phyloP scores from a whole-genome alignment of 2,888 invertebrate species.

The Sarcophaga subvicina region DNA sequence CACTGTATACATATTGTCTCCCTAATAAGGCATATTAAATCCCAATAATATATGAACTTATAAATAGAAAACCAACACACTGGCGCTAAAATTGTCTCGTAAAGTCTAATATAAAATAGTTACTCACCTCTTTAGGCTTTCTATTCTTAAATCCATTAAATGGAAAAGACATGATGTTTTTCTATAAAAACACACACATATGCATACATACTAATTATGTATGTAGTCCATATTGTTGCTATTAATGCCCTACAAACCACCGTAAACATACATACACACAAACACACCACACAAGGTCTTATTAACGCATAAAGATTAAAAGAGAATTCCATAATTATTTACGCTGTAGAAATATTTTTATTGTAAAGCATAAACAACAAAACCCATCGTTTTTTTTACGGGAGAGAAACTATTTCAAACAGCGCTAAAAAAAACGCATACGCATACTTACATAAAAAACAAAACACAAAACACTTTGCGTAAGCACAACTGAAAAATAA shows the following conservation, averaged over 20 bases:
- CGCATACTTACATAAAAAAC: background rate
- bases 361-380: constrained; percentile 14
- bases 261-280: background rate
- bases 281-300: constrained; percentile 15
- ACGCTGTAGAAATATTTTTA: constrained; percentile 46
- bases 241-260: background rate
- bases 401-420: background rate
- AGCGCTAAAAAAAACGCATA: background rate
- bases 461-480: background rate
- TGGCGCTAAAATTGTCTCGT: too few relatives aligned
- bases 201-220: too few relatives aligned
- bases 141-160: too few relatives aligned
- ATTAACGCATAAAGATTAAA: constrained; percentile 13
- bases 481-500: background rate
- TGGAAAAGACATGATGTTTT: too few relatives aligned
- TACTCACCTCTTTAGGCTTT: too few relatives aligned
- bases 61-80: too few relatives aligned
- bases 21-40: too few relatives aligned
- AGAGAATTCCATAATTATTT: constrained; percentile 11
- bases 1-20: too few relatives aligned
- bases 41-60: too few relatives aligned
- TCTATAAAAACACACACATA: too few relatives aligned
- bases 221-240: too few relatives aligned
- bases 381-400: background rate
- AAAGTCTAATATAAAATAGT: too few relatives aligned